Evolutionary conservation across 2,113 vertebrate genomes (phyloP), one percentile per base, ranked within the genome.

Genomic region (Buteo buteo): DNA sequence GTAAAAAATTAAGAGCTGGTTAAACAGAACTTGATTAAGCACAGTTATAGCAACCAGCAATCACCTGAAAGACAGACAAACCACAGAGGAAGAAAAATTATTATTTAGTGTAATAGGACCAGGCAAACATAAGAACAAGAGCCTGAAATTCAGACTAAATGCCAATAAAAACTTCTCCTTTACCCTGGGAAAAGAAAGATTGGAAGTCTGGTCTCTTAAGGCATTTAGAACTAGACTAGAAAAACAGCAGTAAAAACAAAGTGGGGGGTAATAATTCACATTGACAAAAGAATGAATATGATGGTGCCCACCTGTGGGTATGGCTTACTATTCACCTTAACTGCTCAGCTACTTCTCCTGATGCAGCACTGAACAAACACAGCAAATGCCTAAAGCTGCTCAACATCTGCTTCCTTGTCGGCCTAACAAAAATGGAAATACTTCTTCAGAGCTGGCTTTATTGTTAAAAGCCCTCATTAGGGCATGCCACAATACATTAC

Each of bases 41-140:
- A 70, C 67, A 88, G 21, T 85, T 82, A 82, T 1, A 83, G 74
- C 42, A 93, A 87, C 42, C 54, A 91, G 87, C 67, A 90, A 93
- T 90, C 91, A 96, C 84, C 85, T 96, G 84, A 95, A 94, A 76
- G 70, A 78, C 70, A 77, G 59, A 57, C 80, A 91, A 76, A 93
- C 84, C 78, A 91, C 65, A 82, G n/a, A 80, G 50, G 24, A 85
- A 94, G 42, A 91, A 90, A 69, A 76, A 38, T 3, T 65, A 40
- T 36, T 90, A 78, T 74, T 88, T 78, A 81, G 42, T 55, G 29
- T 66, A 88, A 93, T 6, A 81, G 87, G 42, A 85, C 25, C 62
- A 94, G 58, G 59, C 71, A 90, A 91, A 58, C 16, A 21, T 22
- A 82, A 55, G 50, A 80, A 69, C 26, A 83, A 78, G 69, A 88